Conservation (phyloP, 2,888 invertebrate species). For the Salticus scenicus region DNA sequence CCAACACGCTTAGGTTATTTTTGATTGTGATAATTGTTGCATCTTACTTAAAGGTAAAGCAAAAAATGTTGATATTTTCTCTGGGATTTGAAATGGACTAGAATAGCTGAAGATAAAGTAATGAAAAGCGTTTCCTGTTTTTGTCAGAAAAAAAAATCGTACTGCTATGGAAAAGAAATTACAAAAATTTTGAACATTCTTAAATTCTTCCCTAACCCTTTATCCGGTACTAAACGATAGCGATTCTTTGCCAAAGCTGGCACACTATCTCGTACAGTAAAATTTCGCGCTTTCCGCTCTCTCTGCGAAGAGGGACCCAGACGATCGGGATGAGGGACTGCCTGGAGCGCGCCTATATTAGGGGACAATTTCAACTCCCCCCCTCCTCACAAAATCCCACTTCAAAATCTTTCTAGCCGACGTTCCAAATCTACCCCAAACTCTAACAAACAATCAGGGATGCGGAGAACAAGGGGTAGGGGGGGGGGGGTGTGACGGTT, state of each 20-base stretch:
- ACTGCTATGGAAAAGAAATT: too few relatives aligned
- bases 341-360: slow-evolving; percentile 29
- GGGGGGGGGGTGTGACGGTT: background rate
- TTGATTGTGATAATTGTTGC: too few relatives aligned
- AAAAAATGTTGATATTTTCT: too few relatives aligned
- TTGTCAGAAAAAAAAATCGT: too few relatives aligned
- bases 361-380: slow-evolving; percentile 36
- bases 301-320: slow-evolving; percentile 15
- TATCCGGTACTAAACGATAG: background rate
- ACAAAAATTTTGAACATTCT: too few relatives aligned
- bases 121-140: too few relatives aligned
- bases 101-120: too few relatives aligned
- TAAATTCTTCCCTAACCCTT: too few relatives aligned
- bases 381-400: slow-evolving; percentile 21
- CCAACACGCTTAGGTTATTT: too few relatives aligned
- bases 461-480: background rate
- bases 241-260: slow-evolving; percentile 14
- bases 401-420: slow-evolving; percentile 47
- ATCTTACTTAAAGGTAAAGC: too few relatives aligned
- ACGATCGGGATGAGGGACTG: slow-evolving; percentile 39
- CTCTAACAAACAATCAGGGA: slow-evolving; percentile 14
- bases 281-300: slow-evolving; percentile 58
- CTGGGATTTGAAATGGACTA: too few relatives aligned
- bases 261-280: background rate
- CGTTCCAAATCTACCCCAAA: slow-evolving; percentile 11